phyloP scores from a whole-genome alignment of 2,888 invertebrate genomes.

The Cremastobaeus sp. region DNA sequence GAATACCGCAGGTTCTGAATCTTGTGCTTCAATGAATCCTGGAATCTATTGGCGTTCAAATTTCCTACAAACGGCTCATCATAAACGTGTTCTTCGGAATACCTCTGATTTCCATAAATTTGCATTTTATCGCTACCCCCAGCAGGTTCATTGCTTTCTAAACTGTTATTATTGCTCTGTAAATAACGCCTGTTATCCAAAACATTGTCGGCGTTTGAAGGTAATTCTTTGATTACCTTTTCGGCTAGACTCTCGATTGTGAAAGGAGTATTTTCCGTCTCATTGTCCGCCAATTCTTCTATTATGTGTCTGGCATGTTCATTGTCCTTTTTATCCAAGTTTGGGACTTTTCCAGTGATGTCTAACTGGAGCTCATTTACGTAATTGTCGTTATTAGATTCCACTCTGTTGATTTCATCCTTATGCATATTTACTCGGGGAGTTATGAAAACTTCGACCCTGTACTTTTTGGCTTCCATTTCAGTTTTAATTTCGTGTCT shows the following conservation, averaged over 20 bases:
- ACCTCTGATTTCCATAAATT: constrained; percentile 34
- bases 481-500: not conserved
- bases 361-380: constrained; percentile 64
- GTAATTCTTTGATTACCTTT: not conserved
- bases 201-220: not conserved
- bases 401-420: constrained; percentile 40
- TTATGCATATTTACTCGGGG: constrained; percentile 36
- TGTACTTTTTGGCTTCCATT: constrained; percentile 40
- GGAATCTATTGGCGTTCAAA: constrained; percentile 28
- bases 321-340: constrained; percentile 3
- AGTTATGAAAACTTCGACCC: constrained; percentile 42
- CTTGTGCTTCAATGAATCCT: constrained; percentile 33
- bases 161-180: not conserved
- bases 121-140: not conserved
- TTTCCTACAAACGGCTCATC: constrained; percentile 65
- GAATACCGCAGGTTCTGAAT: constrained; percentile 43
- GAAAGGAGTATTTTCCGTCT: not conserved
- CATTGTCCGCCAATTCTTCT: constrained; percentile 2
- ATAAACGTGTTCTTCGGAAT: constrained; percentile 63
- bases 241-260: constrained; percentile 12
- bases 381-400: constrained; percentile 65
- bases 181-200: not conserved
- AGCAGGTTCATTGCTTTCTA: not conserved
- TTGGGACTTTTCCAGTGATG: constrained; percentile 34
- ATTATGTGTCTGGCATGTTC: constrained; percentile 48